phyloP scores from a whole-genome alignment of 2,888 invertebrate genomes.

The Mesoligia furuncula region DNA sequence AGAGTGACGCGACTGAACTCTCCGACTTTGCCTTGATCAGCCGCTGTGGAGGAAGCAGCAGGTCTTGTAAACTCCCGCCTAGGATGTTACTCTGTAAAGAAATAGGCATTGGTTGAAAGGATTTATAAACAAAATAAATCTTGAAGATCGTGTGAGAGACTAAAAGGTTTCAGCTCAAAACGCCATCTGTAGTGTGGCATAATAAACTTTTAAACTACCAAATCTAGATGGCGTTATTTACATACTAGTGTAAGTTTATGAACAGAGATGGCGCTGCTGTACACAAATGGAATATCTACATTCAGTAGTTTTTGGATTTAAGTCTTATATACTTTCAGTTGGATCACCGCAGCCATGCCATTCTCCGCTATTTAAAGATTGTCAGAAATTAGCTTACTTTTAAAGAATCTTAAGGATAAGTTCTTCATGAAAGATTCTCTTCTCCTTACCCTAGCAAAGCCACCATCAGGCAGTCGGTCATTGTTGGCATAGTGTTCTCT shows the following conservation, averaged over 20 bases:
- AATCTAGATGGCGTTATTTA: neutral
- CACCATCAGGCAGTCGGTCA: slow-evolving; percentile 65
- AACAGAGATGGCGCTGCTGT: slow-evolving; percentile 22
- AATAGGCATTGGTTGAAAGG: neutral
- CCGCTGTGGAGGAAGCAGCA: slow-evolving; percentile 92
- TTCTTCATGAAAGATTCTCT: neutral
- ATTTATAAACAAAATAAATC: too few species aligned
- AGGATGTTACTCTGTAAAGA: slow-evolving; percentile 76
- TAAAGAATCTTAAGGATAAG: neutral
- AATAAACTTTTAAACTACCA: neutral
- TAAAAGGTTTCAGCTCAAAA: neutral
- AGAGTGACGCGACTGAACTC: slow-evolving; percentile 93
- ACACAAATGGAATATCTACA: neutral
- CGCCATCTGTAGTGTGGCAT: neutral
- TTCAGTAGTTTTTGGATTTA: neutral
- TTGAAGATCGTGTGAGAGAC: neutral
- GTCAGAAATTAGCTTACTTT: neutral
- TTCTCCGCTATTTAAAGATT: neutral
- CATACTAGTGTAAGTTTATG: too few species aligned
- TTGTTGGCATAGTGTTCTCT: slow-evolving; percentile 63
- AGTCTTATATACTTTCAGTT: neutral
- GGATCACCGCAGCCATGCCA: neutral
- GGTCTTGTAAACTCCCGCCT: slow-evolving; percentile 94
- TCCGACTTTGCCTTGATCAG: slow-evolving; percentile 98
- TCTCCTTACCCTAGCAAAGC: slow-evolving; percentile 91